Conservation (phyloP, 2,113 vertebrate species). For the Leptocoma aspasia region DNA sequence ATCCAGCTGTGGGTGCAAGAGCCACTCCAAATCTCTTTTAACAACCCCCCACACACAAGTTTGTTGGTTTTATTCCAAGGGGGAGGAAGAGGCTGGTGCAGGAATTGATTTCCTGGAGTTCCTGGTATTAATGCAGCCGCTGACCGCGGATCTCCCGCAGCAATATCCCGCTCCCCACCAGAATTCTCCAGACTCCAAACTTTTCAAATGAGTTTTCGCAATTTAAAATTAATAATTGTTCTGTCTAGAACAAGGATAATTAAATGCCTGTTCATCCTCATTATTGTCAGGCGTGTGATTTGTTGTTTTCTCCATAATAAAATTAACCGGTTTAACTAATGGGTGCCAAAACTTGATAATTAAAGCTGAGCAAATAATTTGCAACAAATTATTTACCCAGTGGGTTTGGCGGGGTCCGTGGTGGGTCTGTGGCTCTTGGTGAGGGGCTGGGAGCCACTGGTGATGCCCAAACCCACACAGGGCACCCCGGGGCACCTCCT, state of each 20-base stretch:
- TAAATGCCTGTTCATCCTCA: conserved; percentile 63
- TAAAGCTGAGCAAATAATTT: conserved; percentile 61
- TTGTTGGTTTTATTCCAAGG: rapidly evolving
- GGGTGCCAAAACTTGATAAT: conserved; percentile 62
- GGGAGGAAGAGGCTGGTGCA: not conserved
- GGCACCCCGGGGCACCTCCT: not conserved
- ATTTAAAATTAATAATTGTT: conserved; percentile 65
- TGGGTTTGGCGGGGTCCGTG: not conserved
- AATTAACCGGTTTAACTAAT: conserved; percentile 64
- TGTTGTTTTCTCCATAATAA: conserved; percentile 61
- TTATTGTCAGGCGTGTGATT: conserved; percentile 62
- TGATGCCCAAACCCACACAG: not conserved
- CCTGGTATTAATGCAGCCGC: not conserved
- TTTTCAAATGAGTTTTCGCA: conserved; percentile 52
- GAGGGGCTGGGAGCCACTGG: not conserved
- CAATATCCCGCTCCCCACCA: not conserved
- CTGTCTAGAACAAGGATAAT: conserved; percentile 64
- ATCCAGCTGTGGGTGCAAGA: rapidly evolving
- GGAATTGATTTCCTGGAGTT: not conserved
- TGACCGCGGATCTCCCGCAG: not conserved
- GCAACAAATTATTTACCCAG: conserved; percentile 18
- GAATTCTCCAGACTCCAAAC: conserved; percentile 48
- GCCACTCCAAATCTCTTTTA: rapidly evolving
- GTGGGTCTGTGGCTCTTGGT: not conserved
- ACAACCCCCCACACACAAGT: rapidly evolving